Conservation (phyloP, 2,888 invertebrate species). For the Myathropa florea region DNA sequence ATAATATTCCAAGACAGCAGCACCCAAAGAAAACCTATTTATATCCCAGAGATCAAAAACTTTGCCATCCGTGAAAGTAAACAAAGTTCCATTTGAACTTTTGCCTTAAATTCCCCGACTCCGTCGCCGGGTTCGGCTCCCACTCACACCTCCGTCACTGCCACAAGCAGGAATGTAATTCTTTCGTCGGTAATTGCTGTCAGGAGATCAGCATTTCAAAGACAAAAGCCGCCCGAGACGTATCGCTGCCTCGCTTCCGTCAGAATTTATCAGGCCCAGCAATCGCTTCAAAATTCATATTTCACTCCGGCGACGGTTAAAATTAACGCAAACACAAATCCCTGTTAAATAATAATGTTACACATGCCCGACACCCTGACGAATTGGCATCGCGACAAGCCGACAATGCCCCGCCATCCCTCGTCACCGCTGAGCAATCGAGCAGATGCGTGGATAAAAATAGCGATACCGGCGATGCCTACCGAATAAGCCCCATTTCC, state of each 20-base stretch:
- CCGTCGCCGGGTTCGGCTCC: neutral
- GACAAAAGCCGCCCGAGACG: conserved; percentile 11
- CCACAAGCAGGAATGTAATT: conserved; percentile 11
- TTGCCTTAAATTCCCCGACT: neutral
- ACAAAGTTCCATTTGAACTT: conserved; percentile 6
- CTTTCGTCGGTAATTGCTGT: conserved; percentile 27
- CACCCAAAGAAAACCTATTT: neutral
- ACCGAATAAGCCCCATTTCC: neutral
- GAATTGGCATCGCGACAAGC: neutral
- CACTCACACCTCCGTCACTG: neutral
- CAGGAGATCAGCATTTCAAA: conserved; percentile 34
- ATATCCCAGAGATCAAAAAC: conserved; percentile 7
- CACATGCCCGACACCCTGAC: neutral
- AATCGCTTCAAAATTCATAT: conserved; percentile 26
- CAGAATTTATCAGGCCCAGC: conserved; percentile 6
- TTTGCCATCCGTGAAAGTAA: conserved; percentile 2
- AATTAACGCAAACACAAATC: conserved; percentile 48
- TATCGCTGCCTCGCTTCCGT: neutral
- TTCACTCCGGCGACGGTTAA: neutral
- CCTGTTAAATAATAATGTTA: conserved; percentile 36
- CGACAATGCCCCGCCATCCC: neutral
- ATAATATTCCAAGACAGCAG: neutral
- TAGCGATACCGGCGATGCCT: conserved; percentile 1
- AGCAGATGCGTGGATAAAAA: conserved; percentile 27
- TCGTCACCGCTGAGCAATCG: too few species aligned